Conservation (phyloP, 2,797 vertebrate genomes). For the Pseudochaenichthys georgianus region DNA sequence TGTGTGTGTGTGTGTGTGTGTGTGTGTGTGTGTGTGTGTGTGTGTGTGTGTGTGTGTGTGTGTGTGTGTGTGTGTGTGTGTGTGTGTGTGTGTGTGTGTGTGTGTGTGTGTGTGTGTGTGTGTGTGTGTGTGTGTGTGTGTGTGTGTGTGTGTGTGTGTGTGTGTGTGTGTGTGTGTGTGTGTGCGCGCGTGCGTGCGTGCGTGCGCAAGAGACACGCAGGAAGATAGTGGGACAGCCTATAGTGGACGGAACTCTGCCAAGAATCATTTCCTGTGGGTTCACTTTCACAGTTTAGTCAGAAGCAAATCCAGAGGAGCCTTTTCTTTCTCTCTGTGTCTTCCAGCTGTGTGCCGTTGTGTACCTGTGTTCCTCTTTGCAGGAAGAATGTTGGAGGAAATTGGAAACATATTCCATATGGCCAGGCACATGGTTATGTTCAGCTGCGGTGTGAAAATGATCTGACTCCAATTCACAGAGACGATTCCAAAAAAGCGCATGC, state of each 20-base stretch:
- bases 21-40: too few relatives aligned
- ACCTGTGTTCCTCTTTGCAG: conserved; percentile 28
- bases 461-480: background rate
- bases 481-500: conserved; percentile 15
- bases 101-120: too few relatives aligned
- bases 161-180: too few relatives aligned
- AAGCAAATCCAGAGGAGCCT: conserved; percentile 41
- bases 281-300: conserved; percentile 59
- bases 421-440: conserved; percentile 22
- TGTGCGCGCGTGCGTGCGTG: too few relatives aligned
- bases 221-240: conserved; percentile 18
- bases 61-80: background rate
- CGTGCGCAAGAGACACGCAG: too few relatives aligned
- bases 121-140: too few relatives aligned
- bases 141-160: too few relatives aligned
- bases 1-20: background rate
- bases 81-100: too few relatives aligned
- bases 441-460: conserved; percentile 37
- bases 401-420: conserved; percentile 67
- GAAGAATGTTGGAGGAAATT: conserved; percentile 55
- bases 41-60: too few relatives aligned
- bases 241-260: conserved; percentile 34
- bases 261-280: conserved; percentile 59
- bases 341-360: conserved; percentile 46
- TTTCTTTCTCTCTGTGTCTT: background rate